A percentile compares a stretch with the other conserved stretches of the same genome.
phyloP scores from a whole-genome alignment of 2,113 vertebrate genomes.

The Myocastor coypus region DNA sequence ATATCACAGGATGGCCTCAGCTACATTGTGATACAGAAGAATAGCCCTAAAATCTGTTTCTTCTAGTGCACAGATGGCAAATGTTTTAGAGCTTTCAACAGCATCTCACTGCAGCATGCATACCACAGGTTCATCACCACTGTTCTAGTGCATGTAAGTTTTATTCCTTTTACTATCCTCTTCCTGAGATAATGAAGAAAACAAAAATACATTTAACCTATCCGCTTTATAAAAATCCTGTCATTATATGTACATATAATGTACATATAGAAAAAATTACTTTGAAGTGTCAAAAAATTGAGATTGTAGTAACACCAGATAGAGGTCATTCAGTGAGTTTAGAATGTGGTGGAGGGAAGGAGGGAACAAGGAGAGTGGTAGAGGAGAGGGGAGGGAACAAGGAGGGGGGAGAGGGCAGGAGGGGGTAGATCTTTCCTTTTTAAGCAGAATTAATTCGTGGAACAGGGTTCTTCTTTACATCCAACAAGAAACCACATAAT shows the following conservation, averaged over 20 bases:
- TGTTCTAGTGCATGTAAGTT: neutral
- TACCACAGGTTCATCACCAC: neutral
- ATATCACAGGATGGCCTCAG: neutral
- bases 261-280: neutral
- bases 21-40: neutral
- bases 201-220: neutral
- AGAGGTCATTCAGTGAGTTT: neutral
- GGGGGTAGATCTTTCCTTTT: neutral
- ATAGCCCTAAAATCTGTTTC: neutral
- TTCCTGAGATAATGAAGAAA: neutral
- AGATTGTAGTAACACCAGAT: neutral
- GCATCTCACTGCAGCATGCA: neutral
- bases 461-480: neutral
- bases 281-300: neutral
- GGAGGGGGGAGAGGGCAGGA: too few relatives aligned
- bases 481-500: neutral
- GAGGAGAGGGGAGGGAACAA: too few relatives aligned
- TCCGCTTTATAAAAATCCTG: slow-evolving; percentile 17
- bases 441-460: neutral
- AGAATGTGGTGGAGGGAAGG: neutral
- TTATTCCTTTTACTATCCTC: neutral
- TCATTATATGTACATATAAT: neutral
- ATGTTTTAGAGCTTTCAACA: neutral
- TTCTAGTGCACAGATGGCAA: neutral
- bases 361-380: neutral